phyloP scores from a whole-genome alignment of 2,797 vertebrate species.

The Staurois parvus region DNA sequence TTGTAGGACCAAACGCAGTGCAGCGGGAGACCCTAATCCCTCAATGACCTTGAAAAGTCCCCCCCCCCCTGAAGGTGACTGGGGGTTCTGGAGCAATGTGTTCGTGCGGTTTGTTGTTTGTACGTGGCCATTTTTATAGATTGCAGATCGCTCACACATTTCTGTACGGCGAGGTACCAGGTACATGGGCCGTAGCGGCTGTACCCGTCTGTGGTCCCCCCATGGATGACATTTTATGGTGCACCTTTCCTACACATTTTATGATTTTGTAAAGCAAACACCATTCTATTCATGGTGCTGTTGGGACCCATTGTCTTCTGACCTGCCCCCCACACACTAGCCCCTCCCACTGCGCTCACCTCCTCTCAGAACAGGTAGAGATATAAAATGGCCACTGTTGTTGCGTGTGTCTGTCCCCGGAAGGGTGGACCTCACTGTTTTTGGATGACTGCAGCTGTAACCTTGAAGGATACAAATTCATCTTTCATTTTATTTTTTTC shows the following conservation, averaged over 20 bases:
- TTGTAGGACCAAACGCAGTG: not conserved
- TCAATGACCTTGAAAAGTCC: not conserved
- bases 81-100: slow-evolving; percentile 87
- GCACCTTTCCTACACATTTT: not conserved
- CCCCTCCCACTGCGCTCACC: not conserved
- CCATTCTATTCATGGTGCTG: not conserved
- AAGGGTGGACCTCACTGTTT: slow-evolving; percentile 99
- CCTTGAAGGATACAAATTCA: slow-evolving; percentile 99
- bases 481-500: slow-evolving; percentile 98
- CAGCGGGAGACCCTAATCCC: not conserved
- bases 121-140: slow-evolving; percentile 97
- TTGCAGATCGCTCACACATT: not conserved
- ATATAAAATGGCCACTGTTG: slow-evolving; percentile 95
- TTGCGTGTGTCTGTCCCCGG: slow-evolving; percentile 99
- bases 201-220: not conserved
- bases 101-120: slow-evolving; percentile 93
- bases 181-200: not conserved
- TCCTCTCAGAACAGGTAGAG: slow-evolving; percentile 60
- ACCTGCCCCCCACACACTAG: not conserved
- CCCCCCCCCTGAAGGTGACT: slow-evolving; percentile 65
- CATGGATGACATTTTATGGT: not conserved
- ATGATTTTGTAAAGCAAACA: not conserved
- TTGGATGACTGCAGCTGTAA: slow-evolving; percentile 99
- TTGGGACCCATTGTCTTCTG: not conserved
- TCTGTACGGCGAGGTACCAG: not conserved